Conservation (phyloP, 1,140 invertebrate species). For the Adoxophyes honmai region DNA sequence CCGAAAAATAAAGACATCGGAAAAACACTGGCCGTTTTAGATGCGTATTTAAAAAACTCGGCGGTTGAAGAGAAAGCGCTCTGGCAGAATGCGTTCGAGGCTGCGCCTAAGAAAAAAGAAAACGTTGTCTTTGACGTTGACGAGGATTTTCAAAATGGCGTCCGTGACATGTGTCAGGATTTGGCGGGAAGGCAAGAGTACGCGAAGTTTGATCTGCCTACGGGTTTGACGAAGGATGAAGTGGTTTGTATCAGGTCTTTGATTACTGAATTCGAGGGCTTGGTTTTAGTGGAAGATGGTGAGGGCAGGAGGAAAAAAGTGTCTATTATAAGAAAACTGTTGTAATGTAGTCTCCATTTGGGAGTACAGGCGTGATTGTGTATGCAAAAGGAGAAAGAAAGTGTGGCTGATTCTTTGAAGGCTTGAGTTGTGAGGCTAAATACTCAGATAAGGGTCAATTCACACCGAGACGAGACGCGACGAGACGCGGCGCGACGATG, state of each 20-base stretch:
- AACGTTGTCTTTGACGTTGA: constrained; percentile 49
- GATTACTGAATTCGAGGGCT: constrained; percentile 37
- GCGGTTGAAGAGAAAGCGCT: constrained; percentile 45
- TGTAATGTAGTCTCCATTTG: neutral
- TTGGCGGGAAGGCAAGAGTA: constrained; percentile 47
- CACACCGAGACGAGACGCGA: no score
- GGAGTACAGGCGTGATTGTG: no score
- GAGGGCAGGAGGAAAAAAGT: constrained; percentile 44
- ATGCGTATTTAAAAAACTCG: constrained; percentile 39
- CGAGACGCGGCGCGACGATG: no score
- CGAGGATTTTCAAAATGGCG: constrained; percentile 48
- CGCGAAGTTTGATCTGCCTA: constrained; percentile 55
- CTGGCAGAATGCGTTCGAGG: constrained; percentile 56
- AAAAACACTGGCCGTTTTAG: constrained; percentile 57
- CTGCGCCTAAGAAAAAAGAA: constrained; percentile 29
- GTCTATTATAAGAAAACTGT: constrained; percentile 45
- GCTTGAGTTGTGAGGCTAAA: no score
- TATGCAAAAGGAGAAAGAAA: no score
- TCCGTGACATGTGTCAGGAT: constrained; percentile 58
- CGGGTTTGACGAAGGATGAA: constrained; percentile 46
- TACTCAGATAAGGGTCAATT: no score
- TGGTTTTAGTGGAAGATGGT: constrained; percentile 44
- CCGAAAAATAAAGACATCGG: constrained; percentile 73
- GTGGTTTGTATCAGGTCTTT: constrained; percentile 48
- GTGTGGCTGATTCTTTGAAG: no score